Evolutionary conservation across 2,113 vertebrate genomes (phyloP), one percentile per base, ranked within the genome.

Genomic region (Lamprologus lemairii): DNA sequence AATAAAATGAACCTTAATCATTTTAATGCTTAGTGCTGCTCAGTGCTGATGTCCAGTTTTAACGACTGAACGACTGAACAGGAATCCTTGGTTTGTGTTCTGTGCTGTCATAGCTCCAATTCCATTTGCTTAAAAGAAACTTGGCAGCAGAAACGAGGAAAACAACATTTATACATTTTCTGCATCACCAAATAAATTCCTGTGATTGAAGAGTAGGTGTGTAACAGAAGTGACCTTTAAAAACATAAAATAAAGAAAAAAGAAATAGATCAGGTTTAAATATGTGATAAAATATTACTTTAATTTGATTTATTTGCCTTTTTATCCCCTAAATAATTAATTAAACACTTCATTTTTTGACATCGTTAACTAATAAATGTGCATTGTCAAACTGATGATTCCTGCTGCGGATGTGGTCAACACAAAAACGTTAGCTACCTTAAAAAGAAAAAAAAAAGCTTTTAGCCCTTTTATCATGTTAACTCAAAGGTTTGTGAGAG

Each of bases 51-150:
- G 68, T 73, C 14, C 21, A 42, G 21, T 73, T 45, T 42, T 73
- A 73, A 17, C 0, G 2, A 35, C 4, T 63, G 31, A n/a, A 35
- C 4, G 1, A 71, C 8, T 2, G 21, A 73, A 45, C 37, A 10
- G 65, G 5, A 9, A 45, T 73, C 42, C 21, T 45, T 45, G 21
- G 37, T 9, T 16, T 73, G 37, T 45, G 68, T 45, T 73, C 21
- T 73, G 21, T 26, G 68, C 1, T 17, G 13, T 45, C 6, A 6
- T 73, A 73, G 68, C 68, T 73, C 5, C 8, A 73, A 45, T 45
- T 73, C 37, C 13, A 42, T 2, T 16, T 16, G 37, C 21, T 42
- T 73, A 16, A 73, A 45, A 73, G n/a, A n/a, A 42, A 71, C 19
- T 40, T 40, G 11, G 1, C 37, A 71, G 12, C 21, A 16, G n/a